Conservation (phyloP, 2,113 vertebrate genomes). For the Panurus biarmicus region DNA sequence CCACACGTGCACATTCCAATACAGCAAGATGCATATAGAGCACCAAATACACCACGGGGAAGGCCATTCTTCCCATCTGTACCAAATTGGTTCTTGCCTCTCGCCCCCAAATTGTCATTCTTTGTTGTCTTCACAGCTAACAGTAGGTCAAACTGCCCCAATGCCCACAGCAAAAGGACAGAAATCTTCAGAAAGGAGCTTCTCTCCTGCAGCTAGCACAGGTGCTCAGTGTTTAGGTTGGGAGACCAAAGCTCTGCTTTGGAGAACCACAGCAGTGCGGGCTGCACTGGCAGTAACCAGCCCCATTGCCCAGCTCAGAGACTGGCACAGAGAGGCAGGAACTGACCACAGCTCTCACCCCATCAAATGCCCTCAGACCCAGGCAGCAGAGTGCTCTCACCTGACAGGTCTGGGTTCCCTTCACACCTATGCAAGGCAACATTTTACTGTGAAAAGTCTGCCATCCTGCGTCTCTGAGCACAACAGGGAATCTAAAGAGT, state of each 20-base stretch:
- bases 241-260: neutral
- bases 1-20: neutral
- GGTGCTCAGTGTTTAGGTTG: accelerated
- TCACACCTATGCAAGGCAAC: neutral
- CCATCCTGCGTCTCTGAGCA: neutral
- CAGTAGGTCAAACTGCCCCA: neutral
- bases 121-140: neutral
- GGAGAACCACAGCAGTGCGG: neutral
- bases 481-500: neutral
- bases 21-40: accelerated
- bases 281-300: neutral
- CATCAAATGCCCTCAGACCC: accelerated
- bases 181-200: neutral
- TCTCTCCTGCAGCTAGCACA: neutral
- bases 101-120: neutral
- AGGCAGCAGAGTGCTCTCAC: accelerated
- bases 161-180: neutral
- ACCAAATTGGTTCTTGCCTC: neutral
- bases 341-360: neutral
- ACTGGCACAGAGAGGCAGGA: neutral
- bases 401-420: neutral
- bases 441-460: neutral
- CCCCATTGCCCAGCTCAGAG: too few relatives aligned
- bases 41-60: neutral
- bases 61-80: neutral